These are phyloP conservation scores for Ganaspis sp. DNA, from an alignment of 1,140 invertebrate species.

Conservation along the genomic window DNA sequence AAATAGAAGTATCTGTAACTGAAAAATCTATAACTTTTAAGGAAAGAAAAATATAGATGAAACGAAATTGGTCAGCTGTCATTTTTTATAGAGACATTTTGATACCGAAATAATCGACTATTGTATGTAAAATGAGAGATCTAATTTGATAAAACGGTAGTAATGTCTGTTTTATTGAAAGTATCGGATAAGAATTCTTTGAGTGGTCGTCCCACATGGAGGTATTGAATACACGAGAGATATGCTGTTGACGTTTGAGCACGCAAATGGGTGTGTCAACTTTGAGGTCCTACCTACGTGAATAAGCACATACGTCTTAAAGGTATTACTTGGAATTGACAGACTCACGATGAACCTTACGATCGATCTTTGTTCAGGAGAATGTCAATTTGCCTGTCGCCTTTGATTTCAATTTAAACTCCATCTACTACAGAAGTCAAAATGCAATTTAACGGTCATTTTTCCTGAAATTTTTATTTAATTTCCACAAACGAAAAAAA, in stretches of 20 bases:
- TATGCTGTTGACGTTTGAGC: constrained; percentile 17
- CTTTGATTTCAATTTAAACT: background rate
- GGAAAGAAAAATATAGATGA: too few relatives aligned
- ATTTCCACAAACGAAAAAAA: too few relatives aligned
- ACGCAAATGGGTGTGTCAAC: constrained; percentile 21
- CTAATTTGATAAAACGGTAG: background rate
- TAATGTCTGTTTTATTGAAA: background rate
- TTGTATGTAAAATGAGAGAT: background rate
- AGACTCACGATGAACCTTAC: background rate
- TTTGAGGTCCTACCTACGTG: constrained; percentile 10
- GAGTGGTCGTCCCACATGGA: background rate
- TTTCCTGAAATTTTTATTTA: too few relatives aligned
- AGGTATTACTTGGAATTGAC: background rate
- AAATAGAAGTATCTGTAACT: too few relatives aligned
- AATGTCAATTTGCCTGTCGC: constrained; percentile 5
- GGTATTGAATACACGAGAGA: background rate
- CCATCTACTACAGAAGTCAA: background rate
- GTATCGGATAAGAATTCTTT: background rate
- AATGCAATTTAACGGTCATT: too few relatives aligned
- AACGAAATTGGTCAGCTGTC: too few relatives aligned
- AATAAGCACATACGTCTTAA: background rate
- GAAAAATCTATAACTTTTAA: too few relatives aligned
- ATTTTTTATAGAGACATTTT: too few relatives aligned
- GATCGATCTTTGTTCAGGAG: background rate
- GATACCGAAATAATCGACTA: background rate